phyloP scores from a whole-genome alignment of 2,797 vertebrate genomes.

The Mionectes olivaceus region DNA sequence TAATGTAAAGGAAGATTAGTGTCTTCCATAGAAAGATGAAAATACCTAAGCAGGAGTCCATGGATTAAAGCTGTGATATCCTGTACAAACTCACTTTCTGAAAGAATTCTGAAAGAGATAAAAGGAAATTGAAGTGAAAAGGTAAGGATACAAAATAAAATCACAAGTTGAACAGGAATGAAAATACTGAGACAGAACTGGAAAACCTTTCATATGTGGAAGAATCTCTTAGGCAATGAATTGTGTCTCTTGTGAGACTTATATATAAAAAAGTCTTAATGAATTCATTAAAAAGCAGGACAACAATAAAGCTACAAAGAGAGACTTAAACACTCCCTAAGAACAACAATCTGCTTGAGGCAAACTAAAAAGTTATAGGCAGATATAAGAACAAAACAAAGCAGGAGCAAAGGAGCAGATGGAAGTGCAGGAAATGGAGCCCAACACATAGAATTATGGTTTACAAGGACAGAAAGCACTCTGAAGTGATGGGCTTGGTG shows the following conservation, averaged over 20 bases:
- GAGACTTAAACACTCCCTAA: neutral
- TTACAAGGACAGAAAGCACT: neutral
- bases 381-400: neutral
- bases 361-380: neutral
- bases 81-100: neutral
- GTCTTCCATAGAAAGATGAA: slow-evolving; percentile 50
- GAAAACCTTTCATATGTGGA: neutral
- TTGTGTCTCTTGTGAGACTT: neutral
- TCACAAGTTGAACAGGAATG: neutral
- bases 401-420: neutral
- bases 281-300: neutral
- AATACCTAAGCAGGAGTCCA: slow-evolving; percentile 14
- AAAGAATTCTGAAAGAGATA: slow-evolving; percentile 16
- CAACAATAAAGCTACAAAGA: neutral
- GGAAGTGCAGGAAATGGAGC: neutral
- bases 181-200: neutral
- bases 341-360: neutral
- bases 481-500: neutral
- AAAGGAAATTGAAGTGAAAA: neutral
- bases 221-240: neutral
- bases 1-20: slow-evolving; percentile 61
- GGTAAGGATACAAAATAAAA: neutral
- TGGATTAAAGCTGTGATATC: neutral
- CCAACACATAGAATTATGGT: neutral
- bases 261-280: neutral